These are phyloP conservation scores for Hemibagrus wyckioides DNA, from an alignment of 2,113 vertebrate genomes.

Conservation along the genomic window DNA sequence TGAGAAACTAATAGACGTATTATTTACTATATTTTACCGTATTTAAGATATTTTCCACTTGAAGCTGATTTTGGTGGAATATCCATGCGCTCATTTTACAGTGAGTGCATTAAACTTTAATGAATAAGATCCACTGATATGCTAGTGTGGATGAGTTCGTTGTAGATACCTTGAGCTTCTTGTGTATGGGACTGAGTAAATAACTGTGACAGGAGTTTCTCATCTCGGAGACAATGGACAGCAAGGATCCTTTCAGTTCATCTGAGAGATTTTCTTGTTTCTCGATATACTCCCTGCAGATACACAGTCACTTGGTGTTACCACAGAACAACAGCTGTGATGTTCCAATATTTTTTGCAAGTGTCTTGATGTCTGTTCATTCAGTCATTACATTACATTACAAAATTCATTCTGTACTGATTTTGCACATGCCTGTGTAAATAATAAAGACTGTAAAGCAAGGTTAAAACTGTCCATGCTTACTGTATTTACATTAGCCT, in stretches of 20 bases:
- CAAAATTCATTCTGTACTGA: not conserved
- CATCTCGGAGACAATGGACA: constrained; percentile 69
- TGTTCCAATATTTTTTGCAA: not conserved
- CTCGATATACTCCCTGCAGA: constrained; percentile 67
- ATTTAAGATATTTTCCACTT: not conserved
- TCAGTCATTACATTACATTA: not conserved
- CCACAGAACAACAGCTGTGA: not conserved
- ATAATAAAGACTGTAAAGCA: not conserved
- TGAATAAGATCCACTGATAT: not conserved
- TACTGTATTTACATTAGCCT: not conserved
- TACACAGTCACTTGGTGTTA: not conserved
- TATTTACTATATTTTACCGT: not conserved
- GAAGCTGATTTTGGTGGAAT: not conserved
- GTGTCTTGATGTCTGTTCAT: not conserved
- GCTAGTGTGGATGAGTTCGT: not conserved
- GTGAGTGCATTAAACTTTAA: not conserved
- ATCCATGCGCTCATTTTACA: not conserved
- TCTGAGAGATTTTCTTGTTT: constrained; percentile 48
- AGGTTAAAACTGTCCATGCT: not conserved
- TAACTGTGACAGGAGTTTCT: constrained; percentile 65
- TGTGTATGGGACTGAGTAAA: constrained; percentile 71
- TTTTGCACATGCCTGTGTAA: not conserved
- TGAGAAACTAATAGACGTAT: no score
- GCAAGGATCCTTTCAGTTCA: constrained; percentile 41
- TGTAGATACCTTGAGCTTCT: constrained; percentile 78